A percentile compares a stretch with the other conserved stretches of the same genome.
Evolutionary conservation across 2,888 invertebrate species (phyloP).

Genomic region (Lasioglossum calceatum): DNA sequence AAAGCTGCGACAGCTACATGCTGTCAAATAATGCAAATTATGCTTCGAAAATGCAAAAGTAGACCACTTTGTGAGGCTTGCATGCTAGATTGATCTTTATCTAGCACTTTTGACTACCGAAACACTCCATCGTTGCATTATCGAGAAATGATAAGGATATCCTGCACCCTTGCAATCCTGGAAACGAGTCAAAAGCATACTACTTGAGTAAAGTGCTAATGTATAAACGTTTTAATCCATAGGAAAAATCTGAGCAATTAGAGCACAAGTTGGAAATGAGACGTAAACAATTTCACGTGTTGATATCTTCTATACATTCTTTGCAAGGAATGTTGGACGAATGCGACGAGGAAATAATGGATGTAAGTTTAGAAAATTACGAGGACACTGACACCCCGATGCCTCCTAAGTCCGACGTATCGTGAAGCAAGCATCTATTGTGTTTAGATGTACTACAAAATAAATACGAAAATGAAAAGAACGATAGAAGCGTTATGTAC

Average conservation of each 20-base stretch:
- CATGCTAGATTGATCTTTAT: too few species aligned
- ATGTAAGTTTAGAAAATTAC: conserved; percentile 85
- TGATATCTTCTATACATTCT: conserved; percentile 94
- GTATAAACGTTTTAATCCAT: background rate
- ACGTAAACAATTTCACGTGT: conserved; percentile 95
- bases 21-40: too few species aligned
- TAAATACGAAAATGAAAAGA: background rate
- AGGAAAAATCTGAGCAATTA: conserved; percentile 89
- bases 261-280: conserved; percentile 92
- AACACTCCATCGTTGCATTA: too few species aligned
- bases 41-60: too few species aligned
- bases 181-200: background rate
- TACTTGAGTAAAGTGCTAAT: background rate
- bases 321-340: conserved; percentile 92
- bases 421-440: conserved; percentile 24
- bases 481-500: background rate
- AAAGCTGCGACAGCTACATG: too few species aligned
- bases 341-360: conserved; percentile 87
- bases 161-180: too few species aligned
- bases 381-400: conserved; percentile 77
- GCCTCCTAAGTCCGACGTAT: conserved; percentile 67
- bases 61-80: too few species aligned
- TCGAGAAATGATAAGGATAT: too few species aligned
- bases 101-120: too few species aligned
- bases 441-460: conserved; percentile 6